A percentile compares a stretch with the other conserved stretches of the same genome.
These are phyloP conservation scores for Glyptemys insculpta DNA, from an alignment of 2,797 vertebrate species.

Conservation along the genomic window DNA sequence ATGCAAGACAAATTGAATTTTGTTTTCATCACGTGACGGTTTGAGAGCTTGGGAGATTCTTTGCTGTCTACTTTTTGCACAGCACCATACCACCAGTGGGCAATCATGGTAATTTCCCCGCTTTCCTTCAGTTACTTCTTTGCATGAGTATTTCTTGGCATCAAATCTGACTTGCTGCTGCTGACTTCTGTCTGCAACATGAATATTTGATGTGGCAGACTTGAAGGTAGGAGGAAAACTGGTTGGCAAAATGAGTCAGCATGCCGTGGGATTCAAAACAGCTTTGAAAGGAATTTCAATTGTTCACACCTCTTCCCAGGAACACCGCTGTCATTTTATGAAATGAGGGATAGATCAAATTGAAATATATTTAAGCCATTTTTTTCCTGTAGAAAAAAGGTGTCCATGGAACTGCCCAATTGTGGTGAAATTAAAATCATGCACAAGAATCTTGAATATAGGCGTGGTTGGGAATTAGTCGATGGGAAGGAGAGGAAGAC, in stretches of 20 bases:
- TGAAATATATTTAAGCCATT: neutral
- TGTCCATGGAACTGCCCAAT: neutral
- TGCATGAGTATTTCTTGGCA: constrained; percentile 28
- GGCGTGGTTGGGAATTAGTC: neutral
- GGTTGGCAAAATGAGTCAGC: neutral
- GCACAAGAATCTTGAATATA: neutral
- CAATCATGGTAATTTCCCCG: neutral
- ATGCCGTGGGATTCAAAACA: neutral
- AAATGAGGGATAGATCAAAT: neutral
- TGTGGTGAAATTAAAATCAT: neutral
- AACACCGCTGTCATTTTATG: neutral
- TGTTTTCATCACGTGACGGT: constrained; percentile 53
- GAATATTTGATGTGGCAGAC: constrained; percentile 7
- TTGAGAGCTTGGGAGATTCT: constrained; percentile 50
- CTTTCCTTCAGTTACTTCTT: constrained; percentile 27
- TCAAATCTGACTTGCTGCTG: neutral
- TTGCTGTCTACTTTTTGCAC: constrained; percentile 4
- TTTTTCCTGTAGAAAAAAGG: neutral
- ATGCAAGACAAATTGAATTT: constrained; percentile 66
- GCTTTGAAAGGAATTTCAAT: neutral
- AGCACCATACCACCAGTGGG: constrained; percentile 5
- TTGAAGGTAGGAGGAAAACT: neutral
- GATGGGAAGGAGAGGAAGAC: neutral
- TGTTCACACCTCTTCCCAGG: rapidly evolving
- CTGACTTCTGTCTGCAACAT: constrained; percentile 11